Conservation (phyloP, 2,888 invertebrate genomes). For the Leptothorax acervorum region DNA sequence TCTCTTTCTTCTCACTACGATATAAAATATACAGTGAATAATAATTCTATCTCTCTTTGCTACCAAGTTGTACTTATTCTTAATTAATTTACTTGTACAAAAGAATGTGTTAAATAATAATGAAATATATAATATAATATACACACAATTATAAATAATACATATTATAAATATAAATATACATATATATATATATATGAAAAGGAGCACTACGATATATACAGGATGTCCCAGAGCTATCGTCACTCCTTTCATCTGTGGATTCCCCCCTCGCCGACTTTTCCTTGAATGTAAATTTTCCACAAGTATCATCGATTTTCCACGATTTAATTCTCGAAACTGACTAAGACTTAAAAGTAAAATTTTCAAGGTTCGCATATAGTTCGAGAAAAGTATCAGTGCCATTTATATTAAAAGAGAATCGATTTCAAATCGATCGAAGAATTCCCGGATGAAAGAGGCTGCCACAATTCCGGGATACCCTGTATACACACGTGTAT, state of each 20-base stretch:
- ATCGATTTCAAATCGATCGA: conserved; percentile 15
- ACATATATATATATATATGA: conserved; percentile 65
- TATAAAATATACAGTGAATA: conserved; percentile 82
- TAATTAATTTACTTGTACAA: conserved; percentile 86
- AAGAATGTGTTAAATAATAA: conserved; percentile 85
- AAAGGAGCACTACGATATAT: conserved; percentile 37
- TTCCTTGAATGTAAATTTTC: not conserved
- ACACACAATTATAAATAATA: conserved; percentile 82
- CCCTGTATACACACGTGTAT: conserved; percentile 66
- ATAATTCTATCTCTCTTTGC: conserved; percentile 86
- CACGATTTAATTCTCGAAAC: not conserved
- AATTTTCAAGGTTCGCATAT: not conserved
- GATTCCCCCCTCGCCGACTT: not conserved
- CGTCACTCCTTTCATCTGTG: conserved; percentile 23
- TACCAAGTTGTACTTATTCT: conserved; percentile 86
- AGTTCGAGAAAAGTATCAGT: not conserved
- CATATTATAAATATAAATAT: conserved; percentile 74
- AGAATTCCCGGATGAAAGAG: conserved; percentile 15
- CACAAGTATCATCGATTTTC: not conserved
- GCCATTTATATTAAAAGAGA: not conserved
- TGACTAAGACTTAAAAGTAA: not conserved
- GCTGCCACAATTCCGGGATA: conserved; percentile 24
- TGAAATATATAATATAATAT: conserved; percentile 83
- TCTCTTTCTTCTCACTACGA: conserved; percentile 83
- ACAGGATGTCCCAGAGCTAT: conserved; percentile 23